Percentiles rank a stretch among this genome's conserved stretches.
phyloP scores from a whole-genome alignment of 35 echinoderm and acorn worm species.

The Ophioderma brevispina region DNA sequence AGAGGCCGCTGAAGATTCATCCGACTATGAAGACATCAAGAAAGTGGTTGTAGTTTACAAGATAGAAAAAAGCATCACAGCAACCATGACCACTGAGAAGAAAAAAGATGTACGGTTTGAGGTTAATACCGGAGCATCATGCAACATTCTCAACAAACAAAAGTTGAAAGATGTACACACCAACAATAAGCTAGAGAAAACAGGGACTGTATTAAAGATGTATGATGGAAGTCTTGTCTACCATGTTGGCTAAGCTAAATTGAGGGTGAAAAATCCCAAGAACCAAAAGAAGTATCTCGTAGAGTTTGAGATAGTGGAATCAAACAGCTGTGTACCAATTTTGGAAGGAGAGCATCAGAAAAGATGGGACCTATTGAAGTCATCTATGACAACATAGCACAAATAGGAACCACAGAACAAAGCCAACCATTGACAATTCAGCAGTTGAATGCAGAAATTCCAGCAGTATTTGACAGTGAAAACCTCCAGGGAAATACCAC shows the following conservation, averaged over 20 bases:
- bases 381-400: slow-evolving; percentile 32
- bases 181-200: background rate
- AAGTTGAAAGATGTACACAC: too few species aligned
- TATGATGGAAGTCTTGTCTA: slow-evolving; percentile 29
- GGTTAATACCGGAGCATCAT: background rate
- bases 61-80: background rate
- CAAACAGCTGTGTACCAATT: slow-evolving; percentile 17
- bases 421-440: too few species aligned
- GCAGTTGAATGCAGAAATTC: background rate
- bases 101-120: background rate
- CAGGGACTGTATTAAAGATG: slow-evolving; percentile 28
- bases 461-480: too few species aligned
- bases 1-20: too few species aligned
- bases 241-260: slow-evolving; percentile 24
- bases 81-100: background rate
- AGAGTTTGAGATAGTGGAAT: slow-evolving; percentile 48
- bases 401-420: background rate
- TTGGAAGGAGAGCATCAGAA: slow-evolving; percentile 31
- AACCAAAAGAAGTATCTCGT: slow-evolving; percentile 37
- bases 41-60: too few species aligned
- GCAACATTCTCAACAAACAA: background rate
- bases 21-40: too few species aligned
- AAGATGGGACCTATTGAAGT: slow-evolving; percentile 50
- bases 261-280: slow-evolving; percentile 57
- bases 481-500: slow-evolving; percentile 52